Percentiles rank a stretch among this genome's conserved stretches.
Conservation (phyloP, 2,113 vertebrate genomes). For the Bolborhynchus lineola region DNA sequence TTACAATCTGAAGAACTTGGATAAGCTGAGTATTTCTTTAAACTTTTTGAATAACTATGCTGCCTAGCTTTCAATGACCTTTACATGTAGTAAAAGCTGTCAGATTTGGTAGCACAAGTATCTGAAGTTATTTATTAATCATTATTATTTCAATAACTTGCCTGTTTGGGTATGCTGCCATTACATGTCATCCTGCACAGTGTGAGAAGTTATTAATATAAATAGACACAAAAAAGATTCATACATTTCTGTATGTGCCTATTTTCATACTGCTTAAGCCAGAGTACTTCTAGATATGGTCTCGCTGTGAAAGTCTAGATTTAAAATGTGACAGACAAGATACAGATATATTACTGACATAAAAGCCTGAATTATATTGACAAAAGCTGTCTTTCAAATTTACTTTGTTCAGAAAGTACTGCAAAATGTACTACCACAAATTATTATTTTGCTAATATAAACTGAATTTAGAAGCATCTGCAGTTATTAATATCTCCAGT, state of each 20-base stretch:
- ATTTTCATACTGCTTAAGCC: neutral
- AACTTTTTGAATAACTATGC: neutral
- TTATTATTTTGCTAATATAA: neutral
- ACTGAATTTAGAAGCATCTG: neutral
- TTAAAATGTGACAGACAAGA: neutral
- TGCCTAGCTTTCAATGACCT: neutral
- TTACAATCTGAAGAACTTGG: neutral
- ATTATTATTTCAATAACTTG: neutral
- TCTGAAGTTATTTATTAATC: neutral
- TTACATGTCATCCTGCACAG: neutral
- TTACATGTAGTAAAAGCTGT: neutral
- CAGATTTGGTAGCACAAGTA: neutral
- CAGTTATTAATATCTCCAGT: neutral
- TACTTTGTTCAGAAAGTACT: neutral
- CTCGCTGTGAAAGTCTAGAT: neutral
- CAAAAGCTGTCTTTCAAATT: neutral
- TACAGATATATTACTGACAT: neutral
- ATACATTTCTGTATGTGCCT: neutral
- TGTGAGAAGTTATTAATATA: neutral
- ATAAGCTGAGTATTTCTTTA: conserved; percentile 16
- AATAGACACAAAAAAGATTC: neutral
- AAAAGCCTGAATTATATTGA: neutral
- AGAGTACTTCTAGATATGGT: neutral
- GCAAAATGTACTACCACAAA: neutral
- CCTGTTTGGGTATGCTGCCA: neutral